phyloP scores from a whole-genome alignment of 1,140 invertebrate genomes.

The Dryas iulia region DNA sequence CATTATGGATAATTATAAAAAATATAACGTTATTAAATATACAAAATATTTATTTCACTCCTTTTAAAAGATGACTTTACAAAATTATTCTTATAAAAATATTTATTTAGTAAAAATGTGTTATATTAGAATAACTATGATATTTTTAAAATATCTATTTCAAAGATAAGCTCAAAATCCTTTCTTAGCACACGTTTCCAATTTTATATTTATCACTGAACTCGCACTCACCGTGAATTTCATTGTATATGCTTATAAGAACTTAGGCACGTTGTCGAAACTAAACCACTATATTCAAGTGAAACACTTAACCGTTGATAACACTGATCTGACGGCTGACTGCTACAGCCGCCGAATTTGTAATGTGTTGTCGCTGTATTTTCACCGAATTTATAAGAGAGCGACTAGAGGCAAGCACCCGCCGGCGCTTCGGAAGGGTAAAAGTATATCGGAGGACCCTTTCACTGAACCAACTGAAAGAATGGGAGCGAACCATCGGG shows the following conservation, averaged over 20 bases:
- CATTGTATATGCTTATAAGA: conserved; percentile 68
- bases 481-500: conserved; percentile 69
- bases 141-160: not conserved
- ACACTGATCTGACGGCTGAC: conserved; percentile 59
- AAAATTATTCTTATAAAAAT: not conserved
- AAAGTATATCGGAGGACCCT: conserved; percentile 75
- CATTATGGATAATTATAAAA: not conserved
- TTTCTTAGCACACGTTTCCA: not conserved
- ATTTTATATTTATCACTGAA: conserved; percentile 12
- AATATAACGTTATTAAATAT: no score
- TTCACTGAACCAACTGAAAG: conserved; percentile 74
- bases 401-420: conserved; percentile 52
- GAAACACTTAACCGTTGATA: conserved; percentile 50
- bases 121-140: no score
- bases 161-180: not conserved
- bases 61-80: no score
- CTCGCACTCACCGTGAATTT: conserved; percentile 76
- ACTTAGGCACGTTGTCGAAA: conserved; percentile 55
- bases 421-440: conserved; percentile 63
- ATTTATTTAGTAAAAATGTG: no score
- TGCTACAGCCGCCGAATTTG: conserved; percentile 73
- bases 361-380: conserved; percentile 70
- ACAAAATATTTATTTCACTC: no score
- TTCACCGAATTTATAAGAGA: conserved; percentile 78
- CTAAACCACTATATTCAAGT: conserved; percentile 64